Base-by-base conservation (phyloP, 2,888 invertebrate species). In the Cephus sareptanus region DNA sequence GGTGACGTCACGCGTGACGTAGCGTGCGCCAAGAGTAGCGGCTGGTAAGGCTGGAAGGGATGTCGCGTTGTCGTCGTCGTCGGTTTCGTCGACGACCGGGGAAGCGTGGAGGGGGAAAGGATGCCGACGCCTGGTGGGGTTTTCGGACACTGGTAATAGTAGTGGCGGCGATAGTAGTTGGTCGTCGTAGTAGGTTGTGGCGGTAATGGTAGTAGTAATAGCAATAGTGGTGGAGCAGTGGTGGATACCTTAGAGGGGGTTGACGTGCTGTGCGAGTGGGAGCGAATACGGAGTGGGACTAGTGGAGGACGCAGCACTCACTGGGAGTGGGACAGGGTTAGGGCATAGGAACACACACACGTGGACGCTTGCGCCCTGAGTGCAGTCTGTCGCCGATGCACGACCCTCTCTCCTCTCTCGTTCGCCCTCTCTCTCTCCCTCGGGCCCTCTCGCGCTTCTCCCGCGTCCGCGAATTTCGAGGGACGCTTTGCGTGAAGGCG, bases 1-100 rank as follows among this genome's bases (percentile, higher is more conserved):
- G 69, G n/a, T 84, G 81, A 88, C 86, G 88, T 88, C 88, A 88
- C 87, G 85, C 85, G 88, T 87, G 87, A 84, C 87, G 87, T 85
- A 83, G 79, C 82, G 78, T 80, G 82, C 80, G 80, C 76, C 81
- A 77, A 76, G 78, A 82, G 79, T 78, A 82, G 83, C 77, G 77
- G 78, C 73, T 76, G 75, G 77, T 30, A 75, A 34, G 56, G 73
- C 74, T 12, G 74, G 23, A 69, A 73, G 77, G 73, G 79, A 70
- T 34, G 34, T 77, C 77, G 75, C 71, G 78, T 76, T 35, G 69
- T 77, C 76, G 80, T 76, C 81, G 74, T 75, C 34, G 77, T 71
- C 74, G 74, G 69, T 73, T 76, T 79, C 74, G 79, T 76, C 75
- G 77, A 80, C 79, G 77, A 80, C 77, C 74, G 82, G 82, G 79